Base-by-base conservation (phyloP, 2,888 invertebrate genomes). In the Subacronicta megacephala region DNA sequence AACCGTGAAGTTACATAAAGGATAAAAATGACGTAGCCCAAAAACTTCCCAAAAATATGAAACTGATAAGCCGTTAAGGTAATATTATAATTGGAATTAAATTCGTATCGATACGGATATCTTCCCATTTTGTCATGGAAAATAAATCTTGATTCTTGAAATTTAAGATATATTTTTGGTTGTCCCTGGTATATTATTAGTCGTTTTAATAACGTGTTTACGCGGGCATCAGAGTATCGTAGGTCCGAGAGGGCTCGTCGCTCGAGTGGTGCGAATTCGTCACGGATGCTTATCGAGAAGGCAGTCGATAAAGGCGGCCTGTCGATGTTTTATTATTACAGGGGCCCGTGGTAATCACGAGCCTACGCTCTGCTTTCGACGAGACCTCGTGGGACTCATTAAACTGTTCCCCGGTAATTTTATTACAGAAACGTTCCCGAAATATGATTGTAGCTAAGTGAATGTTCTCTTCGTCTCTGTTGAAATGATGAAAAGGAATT, bases 211-310 rank as follows among this genome's bases (percentile, higher is more conserved):
- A 66, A 53, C 49, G 44, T 64, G 57, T 67, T 59, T 66, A 59
- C 46, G 60, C 53, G 56, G 53, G 16, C 52, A 59, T 71, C 52
- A 36, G 59, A 66, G 77, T 50, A 54, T 62, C 60, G 67, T 72
- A 64, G 61, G 60, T 55, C 50, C 60, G 62, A 55, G 62, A 55
- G 63, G 43, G 72, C 42, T 68, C 44, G 46, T 20, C 60, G 67
- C 44, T 65, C 72, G 87, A 89, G 87, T 90, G 91, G 87, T 90
- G 92, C 89, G 83, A 92, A 93, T 93, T 93, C 92, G 93, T 93
- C 93, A 92, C 92, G 93, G 92, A 88, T 91, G 90, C 89, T 93
- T 94, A 93, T 93, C 93, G 91, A 85, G 84, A 78, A 88, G 84
- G 88, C 90, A 88, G 82, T 84, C 90, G 92, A 92, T 93, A 92